Conservation (phyloP, 2,113 vertebrate genomes). For the Grammatotria lemairii region DNA sequence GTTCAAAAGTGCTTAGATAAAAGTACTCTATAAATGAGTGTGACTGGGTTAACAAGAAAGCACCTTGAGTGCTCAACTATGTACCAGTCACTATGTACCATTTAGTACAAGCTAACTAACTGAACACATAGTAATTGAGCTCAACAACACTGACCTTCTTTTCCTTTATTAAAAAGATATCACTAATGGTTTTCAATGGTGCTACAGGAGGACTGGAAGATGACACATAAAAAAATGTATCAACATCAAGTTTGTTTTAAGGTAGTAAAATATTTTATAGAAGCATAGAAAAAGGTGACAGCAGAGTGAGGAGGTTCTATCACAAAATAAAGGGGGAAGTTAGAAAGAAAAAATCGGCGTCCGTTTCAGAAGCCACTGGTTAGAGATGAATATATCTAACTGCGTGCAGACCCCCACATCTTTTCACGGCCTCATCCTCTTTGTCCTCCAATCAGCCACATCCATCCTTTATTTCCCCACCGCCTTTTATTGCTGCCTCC, state of each 20-base stretch:
- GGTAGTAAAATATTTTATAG: background rate
- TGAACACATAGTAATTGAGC: background rate
- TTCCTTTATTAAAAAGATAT: background rate
- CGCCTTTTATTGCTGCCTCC: background rate
- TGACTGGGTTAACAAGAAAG: background rate
- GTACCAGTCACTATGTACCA: background rate
- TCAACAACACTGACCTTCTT: background rate
- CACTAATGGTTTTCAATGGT: background rate
- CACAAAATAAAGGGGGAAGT: background rate
- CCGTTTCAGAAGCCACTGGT: background rate
- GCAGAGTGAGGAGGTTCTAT: background rate
- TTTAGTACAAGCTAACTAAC: background rate
- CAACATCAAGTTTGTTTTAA: background rate
- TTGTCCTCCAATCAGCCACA: conserved; percentile 15
- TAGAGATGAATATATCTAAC: background rate
- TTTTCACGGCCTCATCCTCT: background rate
- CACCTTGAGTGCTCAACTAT: background rate
- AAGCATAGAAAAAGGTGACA: background rate
- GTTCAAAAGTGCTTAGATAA: background rate
- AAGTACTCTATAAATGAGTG: background rate
- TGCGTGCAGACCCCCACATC: background rate
- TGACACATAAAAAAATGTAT: background rate
- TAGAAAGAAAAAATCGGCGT: background rate
- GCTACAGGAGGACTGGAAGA: background rate
- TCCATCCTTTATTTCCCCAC: background rate